Conservation (phyloP, 2,797 vertebrate species). For the Heliangelus exortis region DNA sequence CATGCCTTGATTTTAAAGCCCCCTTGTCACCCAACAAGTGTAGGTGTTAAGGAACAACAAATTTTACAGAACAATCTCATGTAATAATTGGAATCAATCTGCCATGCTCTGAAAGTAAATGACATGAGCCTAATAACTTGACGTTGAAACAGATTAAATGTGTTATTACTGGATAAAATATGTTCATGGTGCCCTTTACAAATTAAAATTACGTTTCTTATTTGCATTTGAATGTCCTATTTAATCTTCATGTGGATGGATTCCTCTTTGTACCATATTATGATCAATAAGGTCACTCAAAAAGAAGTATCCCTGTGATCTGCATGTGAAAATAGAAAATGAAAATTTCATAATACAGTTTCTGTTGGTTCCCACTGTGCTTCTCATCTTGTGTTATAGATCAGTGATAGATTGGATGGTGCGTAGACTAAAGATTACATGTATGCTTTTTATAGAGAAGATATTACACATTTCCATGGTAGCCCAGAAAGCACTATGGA, state of each 20-base stretch:
- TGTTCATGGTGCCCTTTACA: neutral
- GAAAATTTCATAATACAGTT: neutral
- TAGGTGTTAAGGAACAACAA: neutral
- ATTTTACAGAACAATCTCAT: neutral
- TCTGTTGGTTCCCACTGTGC: neutral
- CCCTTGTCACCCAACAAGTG: neutral
- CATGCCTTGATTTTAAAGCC: neutral
- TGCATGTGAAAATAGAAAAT: neutral
- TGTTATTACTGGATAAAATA: neutral
- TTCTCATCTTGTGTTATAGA: neutral
- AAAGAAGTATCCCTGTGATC: neutral
- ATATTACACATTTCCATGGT: neutral
- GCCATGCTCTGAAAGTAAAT: neutral
- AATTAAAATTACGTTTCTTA: neutral
- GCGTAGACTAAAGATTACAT: neutral
- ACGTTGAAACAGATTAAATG: neutral
- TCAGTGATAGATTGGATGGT: neutral
- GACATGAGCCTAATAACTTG: neutral
- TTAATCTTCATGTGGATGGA: neutral
- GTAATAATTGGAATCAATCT: neutral
- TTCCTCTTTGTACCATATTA: neutral
- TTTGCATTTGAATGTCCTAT: neutral
- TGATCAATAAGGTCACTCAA: neutral
- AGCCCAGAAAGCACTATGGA: neutral
- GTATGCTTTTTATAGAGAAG: neutral